Base-by-base conservation (phyloP, 2,888 invertebrate species). In the Ormia ochracea region DNA sequence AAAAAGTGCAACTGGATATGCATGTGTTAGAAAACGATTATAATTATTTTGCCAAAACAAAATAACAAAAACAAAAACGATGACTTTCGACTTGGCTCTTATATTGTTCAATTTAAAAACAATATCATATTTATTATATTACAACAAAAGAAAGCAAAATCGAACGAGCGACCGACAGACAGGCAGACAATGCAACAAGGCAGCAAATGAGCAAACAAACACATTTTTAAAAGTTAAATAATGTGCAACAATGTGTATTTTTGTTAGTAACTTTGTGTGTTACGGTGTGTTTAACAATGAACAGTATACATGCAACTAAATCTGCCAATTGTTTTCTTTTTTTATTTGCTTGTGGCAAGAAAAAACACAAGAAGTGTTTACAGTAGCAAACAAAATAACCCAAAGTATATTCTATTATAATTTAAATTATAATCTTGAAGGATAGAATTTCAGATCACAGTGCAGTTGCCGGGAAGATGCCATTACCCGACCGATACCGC, bases 221-320 rank as follows among this genome's bases (percentile, higher is more conserved):
- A 69, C 54, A 56, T 43, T 56, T 58, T 36, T 10, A 48, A 28
- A 48, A 48, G n/a, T 36, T 48, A 48, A 48, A 70, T 70, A 59
- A 59, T 70, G 50, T 70, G 38, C 38, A 59, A 41, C 45, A 59
- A 14, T 28, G 43, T 38, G 38, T 59, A 19, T 54, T 9, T 31
- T 28, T 54, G 23, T 14, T n/a, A 33, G 26, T 26, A 54, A 21
- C 3, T 33, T 21, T n/a, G 6, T 9, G 31, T 48, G 21, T 50
- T 33, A n/a, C n/a, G n/a, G 58, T 48, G 7, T 69, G 36, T 28
- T 31, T 50, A 38, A 56, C 26, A 45, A 23, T 28, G 17, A 52
- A 66, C 28, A 63, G 21, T 9, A 19, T 28, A n/a, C n/a, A n/a
- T 26, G 26, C 59, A 43, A 19, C 17, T 43, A 58, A 58, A 58